A percentile compares a stretch with the other conserved stretches of the same genome.
Conservation (phyloP, 2,113 vertebrate genomes). For the Caretta caretta region DNA sequence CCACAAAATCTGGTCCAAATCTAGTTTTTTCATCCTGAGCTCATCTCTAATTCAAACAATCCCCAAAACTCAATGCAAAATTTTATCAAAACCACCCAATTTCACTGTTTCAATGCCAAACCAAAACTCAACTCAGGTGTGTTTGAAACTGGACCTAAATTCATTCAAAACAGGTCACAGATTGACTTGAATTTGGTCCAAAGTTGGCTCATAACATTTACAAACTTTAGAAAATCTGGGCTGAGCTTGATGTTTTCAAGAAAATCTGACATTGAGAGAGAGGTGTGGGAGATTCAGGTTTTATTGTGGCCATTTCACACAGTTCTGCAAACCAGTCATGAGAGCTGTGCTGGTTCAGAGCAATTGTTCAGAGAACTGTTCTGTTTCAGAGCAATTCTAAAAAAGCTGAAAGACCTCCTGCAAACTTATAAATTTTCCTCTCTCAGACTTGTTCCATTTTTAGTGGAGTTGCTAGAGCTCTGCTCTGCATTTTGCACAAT, state of each 20-base stretch:
- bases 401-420: conserved; percentile 23
- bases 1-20: not conserved
- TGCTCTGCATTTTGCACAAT: conserved; percentile 67
- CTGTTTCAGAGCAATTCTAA: not conserved
- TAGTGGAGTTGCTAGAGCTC: conserved; percentile 63
- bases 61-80: conserved; percentile 1
- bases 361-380: not conserved
- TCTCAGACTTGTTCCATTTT: conserved; percentile 42
- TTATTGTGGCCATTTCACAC: not conserved
- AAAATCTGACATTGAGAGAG: not conserved
- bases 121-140: conserved; percentile 48
- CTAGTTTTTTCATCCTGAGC: conserved; percentile 32
- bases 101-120: conserved; percentile 24
- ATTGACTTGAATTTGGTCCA: not conserved
- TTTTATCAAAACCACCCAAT: conserved; percentile 41
- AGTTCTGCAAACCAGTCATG: not conserved
- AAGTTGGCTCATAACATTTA: conserved; percentile 18
- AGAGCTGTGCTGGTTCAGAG: not conserved
- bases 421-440: conserved; percentile 39
- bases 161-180: conserved; percentile 24
- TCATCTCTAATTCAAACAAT: conserved; percentile 48
- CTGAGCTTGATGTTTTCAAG: not conserved
- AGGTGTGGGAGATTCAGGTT: not conserved
- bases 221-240: conserved; percentile 22
- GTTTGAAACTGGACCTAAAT: conserved; percentile 41